Conservation (phyloP, 2,797 vertebrate genomes). For the Xiphophorus birchmanni region DNA sequence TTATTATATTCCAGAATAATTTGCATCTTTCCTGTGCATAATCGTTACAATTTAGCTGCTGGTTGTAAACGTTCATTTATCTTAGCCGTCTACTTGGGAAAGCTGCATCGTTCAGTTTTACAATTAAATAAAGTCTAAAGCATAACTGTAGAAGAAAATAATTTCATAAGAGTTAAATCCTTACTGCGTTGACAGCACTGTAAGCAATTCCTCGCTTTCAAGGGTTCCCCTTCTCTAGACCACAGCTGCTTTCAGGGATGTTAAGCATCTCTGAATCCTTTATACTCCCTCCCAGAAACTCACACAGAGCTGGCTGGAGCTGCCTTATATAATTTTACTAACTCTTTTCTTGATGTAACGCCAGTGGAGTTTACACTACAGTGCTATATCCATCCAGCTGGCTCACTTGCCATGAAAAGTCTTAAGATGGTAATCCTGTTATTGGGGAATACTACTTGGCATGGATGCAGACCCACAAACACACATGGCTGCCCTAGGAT, state of each 20-base stretch:
- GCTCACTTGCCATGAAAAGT: slow-evolving; percentile 75
- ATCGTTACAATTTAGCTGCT: neutral
- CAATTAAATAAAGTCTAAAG: slow-evolving; percentile 15
- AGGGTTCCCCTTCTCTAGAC: slow-evolving; percentile 14
- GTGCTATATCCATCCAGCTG: slow-evolving; percentile 75
- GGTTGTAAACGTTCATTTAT: neutral
- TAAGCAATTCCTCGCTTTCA: slow-evolving; percentile 38
- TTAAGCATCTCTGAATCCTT: slow-evolving; percentile 44
- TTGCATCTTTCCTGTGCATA: neutral
- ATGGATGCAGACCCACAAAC: slow-evolving; percentile 42
- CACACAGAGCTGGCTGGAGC: slow-evolving; percentile 45
- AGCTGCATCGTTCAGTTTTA: neutral
- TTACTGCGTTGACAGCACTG: slow-evolving; percentile 25
- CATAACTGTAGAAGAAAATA: slow-evolving; percentile 4
- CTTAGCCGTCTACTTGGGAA: neutral
- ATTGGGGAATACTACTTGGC: slow-evolving; percentile 76
- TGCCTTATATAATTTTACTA: slow-evolving; percentile 60
- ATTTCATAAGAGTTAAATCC: slow-evolving; percentile 23
- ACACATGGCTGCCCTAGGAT: slow-evolving; percentile 25
- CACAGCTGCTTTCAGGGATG: slow-evolving; percentile 30
- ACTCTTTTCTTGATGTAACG: slow-evolving; percentile 67
- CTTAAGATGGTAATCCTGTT: slow-evolving; percentile 81
- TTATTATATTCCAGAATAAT: neutral
- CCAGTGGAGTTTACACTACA: slow-evolving; percentile 66
- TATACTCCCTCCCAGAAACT: slow-evolving; percentile 51